Base-by-base conservation (phyloP, 1,140 invertebrate species). In the Nephila pilipes region DNA sequence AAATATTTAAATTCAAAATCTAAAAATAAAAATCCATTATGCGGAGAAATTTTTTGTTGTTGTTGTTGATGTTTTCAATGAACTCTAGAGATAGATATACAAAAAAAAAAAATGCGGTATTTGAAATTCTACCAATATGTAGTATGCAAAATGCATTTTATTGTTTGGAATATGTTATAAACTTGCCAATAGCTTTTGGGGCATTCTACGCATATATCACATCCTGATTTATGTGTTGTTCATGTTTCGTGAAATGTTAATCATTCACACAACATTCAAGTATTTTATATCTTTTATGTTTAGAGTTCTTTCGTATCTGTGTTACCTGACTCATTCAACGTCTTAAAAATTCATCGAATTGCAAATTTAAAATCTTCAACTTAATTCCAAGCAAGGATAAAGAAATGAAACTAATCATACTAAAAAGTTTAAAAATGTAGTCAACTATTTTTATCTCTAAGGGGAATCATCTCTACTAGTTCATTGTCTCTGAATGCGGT, bases 1-100 rank as follows among this genome's bases (percentile, higher is more conserved):
- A 87, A 87, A 87, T 87, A 87, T 87, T 87, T 87, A 60, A 87
- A 87, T 60, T 87, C 36, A 57, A 83, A 55, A 83, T 29, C 46
- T 83, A 25, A 12, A 83, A 83, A 83, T 83, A 55, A 83, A 83
- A 54, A 10, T 57, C 80, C 54, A 83, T 83, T 83, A 83, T 83
- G 38, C 81, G 29, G 12, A 18, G 29, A 18, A 75, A 18, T 75
- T 32, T 18, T 36, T 18, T 22, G n/a, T n/a, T n/a, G 5, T 25
- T 69, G 10, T 10, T 20, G 25, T 5, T 16, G 25, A 75, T 65
- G 25, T 32, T 36, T 75, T 32, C 29, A 75, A 75, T 75, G 25
- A 22, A 16, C 4, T 36, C 2, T 32, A 75, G 12, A 12, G 29
- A 1, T 32, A 5, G 12, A 12, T 10, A 75, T 18, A 18, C 32